A percentile compares a stretch with the other conserved stretches of the same genome.
These are phyloP conservation scores for Brachionichthys hirsutus DNA, from an alignment of 2,113 vertebrate species.

Conservation along the genomic window DNA sequence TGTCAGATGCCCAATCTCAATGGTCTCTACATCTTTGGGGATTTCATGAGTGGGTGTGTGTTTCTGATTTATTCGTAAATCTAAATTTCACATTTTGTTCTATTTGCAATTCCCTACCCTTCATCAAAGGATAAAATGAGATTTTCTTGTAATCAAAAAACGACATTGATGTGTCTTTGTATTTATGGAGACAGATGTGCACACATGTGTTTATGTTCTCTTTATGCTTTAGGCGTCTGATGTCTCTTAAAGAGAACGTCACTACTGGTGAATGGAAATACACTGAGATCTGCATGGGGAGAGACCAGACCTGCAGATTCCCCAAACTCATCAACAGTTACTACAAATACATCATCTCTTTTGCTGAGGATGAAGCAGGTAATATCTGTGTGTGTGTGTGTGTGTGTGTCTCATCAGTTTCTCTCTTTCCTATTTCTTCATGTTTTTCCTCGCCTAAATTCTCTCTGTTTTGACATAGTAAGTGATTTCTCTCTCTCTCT, in stretches of 20 bases:
- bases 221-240: constrained; percentile 73
- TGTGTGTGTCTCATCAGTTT: neutral
- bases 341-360: constrained; percentile 84
- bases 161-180: neutral
- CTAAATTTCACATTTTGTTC: neutral
- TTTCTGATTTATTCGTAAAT: neutral
- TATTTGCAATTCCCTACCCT: too few species aligned
- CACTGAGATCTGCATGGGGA: constrained; percentile 83
- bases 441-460: neutral
- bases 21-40: constrained; percentile 83
- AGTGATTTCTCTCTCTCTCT: neutral
- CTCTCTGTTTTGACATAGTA: neutral
- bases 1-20: constrained; percentile 85
- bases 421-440: neutral
- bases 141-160: too few species aligned
- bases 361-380: constrained; percentile 85
- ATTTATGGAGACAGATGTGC: neutral
- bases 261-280: constrained; percentile 76
- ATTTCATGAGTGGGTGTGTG: constrained; percentile 85
- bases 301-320: constrained; percentile 77
- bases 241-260: constrained; percentile 79
- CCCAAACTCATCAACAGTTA: constrained; percentile 82
- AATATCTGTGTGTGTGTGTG: constrained; percentile 37
- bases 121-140: too few species aligned
- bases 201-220: too few species aligned